Evolutionary conservation across 2,113 vertebrate genomes (phyloP).

Genomic region (Dasyurus viverrinus): DNA sequence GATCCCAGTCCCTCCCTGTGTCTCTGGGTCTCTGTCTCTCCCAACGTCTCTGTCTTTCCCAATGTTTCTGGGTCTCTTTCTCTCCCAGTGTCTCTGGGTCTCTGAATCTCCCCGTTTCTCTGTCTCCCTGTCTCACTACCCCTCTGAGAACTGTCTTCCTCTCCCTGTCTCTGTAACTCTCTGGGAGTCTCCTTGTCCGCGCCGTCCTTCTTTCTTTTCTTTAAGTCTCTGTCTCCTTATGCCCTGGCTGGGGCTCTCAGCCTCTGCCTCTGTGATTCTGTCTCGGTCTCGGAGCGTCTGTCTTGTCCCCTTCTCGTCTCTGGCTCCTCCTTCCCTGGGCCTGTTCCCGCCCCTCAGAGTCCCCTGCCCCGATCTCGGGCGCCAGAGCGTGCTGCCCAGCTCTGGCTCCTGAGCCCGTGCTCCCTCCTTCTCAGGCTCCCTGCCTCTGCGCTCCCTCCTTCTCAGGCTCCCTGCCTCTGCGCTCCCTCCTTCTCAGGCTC

Average conservation of each 20-base stretch:
- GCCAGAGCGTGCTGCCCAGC: too few relatives aligned
- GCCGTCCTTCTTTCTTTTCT: too few relatives aligned
- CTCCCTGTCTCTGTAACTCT: too few relatives aligned
- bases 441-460: too few relatives aligned
- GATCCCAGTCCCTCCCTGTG: neutral
- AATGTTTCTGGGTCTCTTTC: too few relatives aligned
- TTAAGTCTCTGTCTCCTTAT: neutral
- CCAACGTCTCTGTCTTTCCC: neutral
- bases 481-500: neutral
- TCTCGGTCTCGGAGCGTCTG: neutral
- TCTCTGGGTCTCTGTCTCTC: neutral
- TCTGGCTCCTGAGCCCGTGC: too few relatives aligned
- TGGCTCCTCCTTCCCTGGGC: neutral
- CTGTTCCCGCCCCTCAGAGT: neutral
- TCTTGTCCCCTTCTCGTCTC: neutral
- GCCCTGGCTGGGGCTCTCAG: neutral
- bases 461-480: neutral
- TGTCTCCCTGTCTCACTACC: too few relatives aligned
- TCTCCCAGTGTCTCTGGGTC: too few relatives aligned
- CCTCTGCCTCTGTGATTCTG: neutral
- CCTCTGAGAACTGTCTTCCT: too few relatives aligned
- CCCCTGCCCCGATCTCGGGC: too few relatives aligned
- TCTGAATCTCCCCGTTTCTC: too few relatives aligned
- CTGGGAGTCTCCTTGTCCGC: too few relatives aligned
- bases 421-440: neutral